Evolutionary conservation across 2,113 vertebrate genomes (phyloP).

Genomic region (Platichthys stellatus): DNA sequence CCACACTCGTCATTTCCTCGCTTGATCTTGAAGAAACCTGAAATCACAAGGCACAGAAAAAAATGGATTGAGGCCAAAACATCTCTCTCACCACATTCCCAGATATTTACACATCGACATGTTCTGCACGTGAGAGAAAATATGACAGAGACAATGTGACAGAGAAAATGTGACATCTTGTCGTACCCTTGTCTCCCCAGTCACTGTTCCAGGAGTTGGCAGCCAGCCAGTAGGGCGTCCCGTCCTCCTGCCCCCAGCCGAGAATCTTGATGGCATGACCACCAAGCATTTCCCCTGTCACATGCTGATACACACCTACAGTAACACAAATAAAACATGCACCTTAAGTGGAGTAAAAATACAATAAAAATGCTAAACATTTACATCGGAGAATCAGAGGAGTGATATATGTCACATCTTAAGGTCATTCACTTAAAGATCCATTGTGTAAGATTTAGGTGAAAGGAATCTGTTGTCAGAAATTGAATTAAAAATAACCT

Average conservation of each 20-base stretch:
- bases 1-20: slow-evolving; percentile 91
- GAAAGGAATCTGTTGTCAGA: no score
- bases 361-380: no score
- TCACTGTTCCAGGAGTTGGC: slow-evolving; percentile 97
- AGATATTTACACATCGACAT: background rate
- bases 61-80: background rate
- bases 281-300: slow-evolving; percentile 85
- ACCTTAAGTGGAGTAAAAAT: no score
- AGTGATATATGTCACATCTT: no score
- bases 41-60: slow-evolving; percentile 26
- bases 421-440: no score
- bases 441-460: no score
- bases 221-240: slow-evolving; percentile 90
- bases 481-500: no score
- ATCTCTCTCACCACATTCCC: background rate
- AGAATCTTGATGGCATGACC: slow-evolving; percentile 91
- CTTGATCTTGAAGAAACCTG: slow-evolving; percentile 93
- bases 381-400: no score
- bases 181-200: slow-evolving; percentile 92
- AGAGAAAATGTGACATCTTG: background rate
- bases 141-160: background rate
- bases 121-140: background rate
- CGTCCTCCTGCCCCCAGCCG: slow-evolving; percentile 90
- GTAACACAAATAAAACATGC: background rate
- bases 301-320: slow-evolving; percentile 91